Conservation (phyloP, 2,797 vertebrate genomes). For the Setipinna tenuifilis region DNA sequence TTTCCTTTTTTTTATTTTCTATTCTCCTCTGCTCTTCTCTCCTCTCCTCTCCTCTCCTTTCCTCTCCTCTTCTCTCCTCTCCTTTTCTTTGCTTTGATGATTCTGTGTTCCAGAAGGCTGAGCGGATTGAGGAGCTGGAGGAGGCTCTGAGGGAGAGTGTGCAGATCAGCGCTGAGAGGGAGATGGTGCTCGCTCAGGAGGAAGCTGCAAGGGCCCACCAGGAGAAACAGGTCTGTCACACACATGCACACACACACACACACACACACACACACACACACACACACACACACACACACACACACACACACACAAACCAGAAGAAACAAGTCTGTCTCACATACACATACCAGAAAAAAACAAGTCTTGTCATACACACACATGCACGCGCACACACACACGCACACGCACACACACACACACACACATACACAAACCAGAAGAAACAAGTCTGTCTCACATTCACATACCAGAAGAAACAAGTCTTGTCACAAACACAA, state of each 20-base stretch:
- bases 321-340: too few species aligned
- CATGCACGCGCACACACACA: too few species aligned
- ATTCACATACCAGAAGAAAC: too few species aligned
- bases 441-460: too few species aligned
- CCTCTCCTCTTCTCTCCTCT: not conserved
- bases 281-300: constrained; percentile 14
- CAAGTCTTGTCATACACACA: too few species aligned
- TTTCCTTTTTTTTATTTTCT: not conserved
- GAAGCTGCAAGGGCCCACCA: constrained; percentile 92
- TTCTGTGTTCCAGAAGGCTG: constrained; percentile 89
- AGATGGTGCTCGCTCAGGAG: constrained; percentile 98
- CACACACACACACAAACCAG: not conserved
- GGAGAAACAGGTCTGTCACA: constrained; percentile 91
- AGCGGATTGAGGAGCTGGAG: constrained; percentile 98
- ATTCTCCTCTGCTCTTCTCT: too few species aligned
- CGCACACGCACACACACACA: too few species aligned
- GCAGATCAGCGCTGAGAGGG: constrained; percentile 97
- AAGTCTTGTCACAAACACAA: not conserved
- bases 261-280: not conserved
- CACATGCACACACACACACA: not conserved
- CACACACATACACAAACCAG: too few species aligned
- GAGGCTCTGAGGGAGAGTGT: constrained; percentile 98
- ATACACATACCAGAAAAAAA: too few species aligned
- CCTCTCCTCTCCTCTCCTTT: not conserved
- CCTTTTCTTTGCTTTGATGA: constrained; percentile 73